Percentiles rank a stretch among this genome's conserved stretches.
These are phyloP conservation scores for Sebastes minor DNA, from an alignment of 2,797 vertebrate genomes.

Conservation along the genomic window DNA sequence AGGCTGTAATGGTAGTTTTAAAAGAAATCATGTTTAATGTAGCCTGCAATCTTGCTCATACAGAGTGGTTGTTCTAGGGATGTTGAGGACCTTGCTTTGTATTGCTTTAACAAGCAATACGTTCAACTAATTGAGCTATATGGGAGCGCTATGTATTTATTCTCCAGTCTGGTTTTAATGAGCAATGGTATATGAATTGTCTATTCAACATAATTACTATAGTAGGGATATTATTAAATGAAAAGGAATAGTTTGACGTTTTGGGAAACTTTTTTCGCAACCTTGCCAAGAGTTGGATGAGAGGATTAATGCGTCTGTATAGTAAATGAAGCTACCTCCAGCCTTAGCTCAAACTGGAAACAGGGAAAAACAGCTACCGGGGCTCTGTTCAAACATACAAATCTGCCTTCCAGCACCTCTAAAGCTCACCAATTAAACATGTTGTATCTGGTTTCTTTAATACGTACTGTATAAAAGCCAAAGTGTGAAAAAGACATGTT, in stretches of 20 bases:
- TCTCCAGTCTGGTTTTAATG: neutral
- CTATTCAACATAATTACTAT: neutral
- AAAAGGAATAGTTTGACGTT: neutral
- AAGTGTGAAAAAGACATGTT: neutral
- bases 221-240: neutral
- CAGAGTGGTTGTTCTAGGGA: accelerated
- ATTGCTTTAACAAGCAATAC: neutral
- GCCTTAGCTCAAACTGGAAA: neutral
- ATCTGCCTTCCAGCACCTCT: neutral
- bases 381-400: neutral
- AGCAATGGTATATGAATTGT: neutral
- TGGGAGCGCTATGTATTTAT: neutral
- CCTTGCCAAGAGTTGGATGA: neutral
- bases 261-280: neutral
- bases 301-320: neutral
- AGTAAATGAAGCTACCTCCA: neutral
- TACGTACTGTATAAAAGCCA: neutral
- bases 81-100: neutral
- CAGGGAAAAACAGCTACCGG: neutral
- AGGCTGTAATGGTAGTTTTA: neutral
- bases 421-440: neutral
- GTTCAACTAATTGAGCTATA: constrained; percentile 12
- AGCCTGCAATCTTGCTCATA: neutral
- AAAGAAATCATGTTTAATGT: neutral
- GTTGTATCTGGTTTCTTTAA: neutral